Evolutionary conservation across 2,888 invertebrate genomes (phyloP).

Genomic region (Chesias legatella): DNA sequence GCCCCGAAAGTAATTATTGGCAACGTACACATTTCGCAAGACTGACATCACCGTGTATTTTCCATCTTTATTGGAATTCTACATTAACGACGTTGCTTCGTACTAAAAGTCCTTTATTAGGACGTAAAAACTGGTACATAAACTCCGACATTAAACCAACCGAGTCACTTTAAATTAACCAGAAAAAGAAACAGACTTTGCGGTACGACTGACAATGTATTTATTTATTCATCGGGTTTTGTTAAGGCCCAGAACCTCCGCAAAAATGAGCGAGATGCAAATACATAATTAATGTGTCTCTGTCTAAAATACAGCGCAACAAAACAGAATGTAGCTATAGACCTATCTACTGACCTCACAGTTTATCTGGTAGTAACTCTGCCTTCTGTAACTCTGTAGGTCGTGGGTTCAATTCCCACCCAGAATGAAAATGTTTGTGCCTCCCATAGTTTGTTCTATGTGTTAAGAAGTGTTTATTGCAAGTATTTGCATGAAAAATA

Average conservation of each 20-base stretch:
- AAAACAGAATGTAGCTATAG: too few relatives aligned
- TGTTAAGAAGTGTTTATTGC: too few relatives aligned
- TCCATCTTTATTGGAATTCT: conserved; percentile 56
- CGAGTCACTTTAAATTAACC: conserved; percentile 70
- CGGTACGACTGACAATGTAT: conserved; percentile 33
- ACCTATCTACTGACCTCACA: too few relatives aligned
- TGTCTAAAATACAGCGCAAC: too few relatives aligned
- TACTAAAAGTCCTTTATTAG: conserved; percentile 68
- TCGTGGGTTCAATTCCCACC: too few relatives aligned
- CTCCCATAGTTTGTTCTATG: too few relatives aligned
- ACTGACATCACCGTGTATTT: conserved; percentile 34
- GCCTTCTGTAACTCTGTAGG: too few relatives aligned
- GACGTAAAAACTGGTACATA: conserved; percentile 66
- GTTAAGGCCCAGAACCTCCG: too few relatives aligned
- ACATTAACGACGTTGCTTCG: conserved; percentile 67
- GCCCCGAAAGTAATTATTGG: conserved; percentile 6
- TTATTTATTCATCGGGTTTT: conserved; percentile 27
- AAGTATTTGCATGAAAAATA: too few relatives aligned
- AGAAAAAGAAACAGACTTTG: conserved; percentile 50
- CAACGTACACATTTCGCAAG: conserved; percentile 17
- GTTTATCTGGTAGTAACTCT: too few relatives aligned
- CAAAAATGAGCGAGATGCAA: too few relatives aligned
- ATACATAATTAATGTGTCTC: conserved; percentile 6
- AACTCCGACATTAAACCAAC: conserved; percentile 61
- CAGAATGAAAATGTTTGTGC: too few relatives aligned